Evolutionary conservation across 2,113 vertebrate species (phyloP).

Genomic region (Oxygymnocypris stewartii): DNA sequence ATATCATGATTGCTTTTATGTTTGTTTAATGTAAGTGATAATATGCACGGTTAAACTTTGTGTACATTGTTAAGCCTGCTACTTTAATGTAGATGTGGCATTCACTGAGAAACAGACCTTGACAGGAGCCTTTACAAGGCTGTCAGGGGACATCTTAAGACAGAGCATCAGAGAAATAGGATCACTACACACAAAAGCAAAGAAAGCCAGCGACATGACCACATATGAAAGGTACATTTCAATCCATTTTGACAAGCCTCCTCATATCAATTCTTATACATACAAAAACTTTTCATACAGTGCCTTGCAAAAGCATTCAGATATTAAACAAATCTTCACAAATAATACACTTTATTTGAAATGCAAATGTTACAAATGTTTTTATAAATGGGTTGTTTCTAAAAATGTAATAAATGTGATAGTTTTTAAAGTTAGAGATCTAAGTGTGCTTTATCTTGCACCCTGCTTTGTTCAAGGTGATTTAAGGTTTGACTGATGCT

Average conservation of each 20-base stretch:
- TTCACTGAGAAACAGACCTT: constrained; percentile 43
- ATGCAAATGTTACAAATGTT: neutral
- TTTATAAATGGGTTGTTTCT: neutral
- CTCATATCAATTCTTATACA: neutral
- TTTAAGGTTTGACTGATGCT: neutral
- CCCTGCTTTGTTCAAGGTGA: neutral
- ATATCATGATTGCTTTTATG: neutral
- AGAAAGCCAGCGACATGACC: constrained; percentile 40
- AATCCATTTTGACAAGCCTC: constrained; percentile 19
- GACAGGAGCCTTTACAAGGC: constrained; percentile 46
- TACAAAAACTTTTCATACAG: neutral
- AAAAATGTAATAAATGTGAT: neutral
- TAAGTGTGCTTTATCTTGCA: no score
- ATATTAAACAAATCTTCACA: neutral
- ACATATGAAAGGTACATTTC: constrained; percentile 36
- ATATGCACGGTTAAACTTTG: neutral
- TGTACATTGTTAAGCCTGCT: neutral
- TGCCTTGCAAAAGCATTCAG: neutral
- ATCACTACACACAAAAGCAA: constrained; percentile 23
- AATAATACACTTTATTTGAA: neutral
- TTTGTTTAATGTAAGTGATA: neutral
- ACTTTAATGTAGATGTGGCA: constrained; percentile 37
- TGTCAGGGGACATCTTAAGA: constrained; percentile 48
- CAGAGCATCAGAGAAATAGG: constrained; percentile 37
- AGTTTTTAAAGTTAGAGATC: neutral